phyloP scores from a whole-genome alignment of 2,797 vertebrate species.

The Lophius americanus region DNA sequence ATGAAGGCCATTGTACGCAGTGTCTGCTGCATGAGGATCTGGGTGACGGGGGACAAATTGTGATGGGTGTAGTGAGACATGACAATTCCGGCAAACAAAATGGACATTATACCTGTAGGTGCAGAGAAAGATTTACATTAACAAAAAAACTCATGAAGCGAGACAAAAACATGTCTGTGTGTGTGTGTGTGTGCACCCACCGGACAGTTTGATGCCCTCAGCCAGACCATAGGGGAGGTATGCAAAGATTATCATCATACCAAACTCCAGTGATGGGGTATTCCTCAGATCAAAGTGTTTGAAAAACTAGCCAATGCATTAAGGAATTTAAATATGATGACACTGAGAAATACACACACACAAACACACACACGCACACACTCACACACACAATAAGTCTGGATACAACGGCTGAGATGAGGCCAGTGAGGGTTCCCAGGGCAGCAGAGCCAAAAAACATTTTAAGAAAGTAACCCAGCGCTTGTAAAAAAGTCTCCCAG shows the following conservation, averaged over 20 bases:
- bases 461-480: conserved; percentile 93
- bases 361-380: conserved; percentile 9
- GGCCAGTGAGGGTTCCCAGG: conserved; percentile 95
- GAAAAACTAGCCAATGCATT: conserved; percentile 77
- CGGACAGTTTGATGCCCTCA: conserved; percentile 96
- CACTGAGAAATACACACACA: background rate
- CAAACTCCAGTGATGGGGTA: conserved; percentile 96
- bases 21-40: conserved; percentile 99
- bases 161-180: background rate
- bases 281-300: conserved; percentile 98
- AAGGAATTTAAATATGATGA: conserved; percentile 44
- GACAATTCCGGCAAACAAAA: conserved; percentile 96
- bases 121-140: conserved; percentile 12
- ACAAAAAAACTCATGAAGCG: background rate
- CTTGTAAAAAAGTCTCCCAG: conserved; percentile 95
- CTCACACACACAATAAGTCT: conserved; percentile 36
- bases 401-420: conserved; percentile 99
- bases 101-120: conserved; percentile 94
- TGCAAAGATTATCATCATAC: conserved; percentile 99
- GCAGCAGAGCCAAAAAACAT: conserved; percentile 99
- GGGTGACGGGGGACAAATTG: conserved; percentile 97
- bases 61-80: conserved; percentile 99
- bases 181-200: conserved; percentile 69
- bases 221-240: conserved; percentile 97
- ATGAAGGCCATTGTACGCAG: conserved; percentile 95